phyloP scores from a whole-genome alignment of 2,888 invertebrate genomes.

The Chrysolina americana region DNA sequence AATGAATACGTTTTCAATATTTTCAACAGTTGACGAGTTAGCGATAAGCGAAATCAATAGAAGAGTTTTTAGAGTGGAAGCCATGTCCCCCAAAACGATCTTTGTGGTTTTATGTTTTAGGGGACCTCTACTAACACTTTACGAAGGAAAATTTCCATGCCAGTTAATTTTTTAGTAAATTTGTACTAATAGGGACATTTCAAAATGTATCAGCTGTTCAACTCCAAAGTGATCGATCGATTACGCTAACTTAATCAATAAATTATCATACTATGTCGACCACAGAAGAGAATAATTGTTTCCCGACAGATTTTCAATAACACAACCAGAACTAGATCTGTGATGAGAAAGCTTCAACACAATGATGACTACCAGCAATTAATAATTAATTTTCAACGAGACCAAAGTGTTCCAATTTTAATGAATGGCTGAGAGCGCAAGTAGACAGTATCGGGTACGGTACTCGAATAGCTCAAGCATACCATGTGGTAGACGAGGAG shows the following conservation, averaged over 20 bases:
- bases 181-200: no score
- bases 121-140: no score
- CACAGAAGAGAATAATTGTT: neutral
- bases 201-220: no score
- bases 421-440: slow-evolving; percentile 41
- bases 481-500: slow-evolving; percentile 36
- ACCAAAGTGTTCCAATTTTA: slow-evolving; percentile 39
- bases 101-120: no score
- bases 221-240: no score
- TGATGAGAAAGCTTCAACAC: slow-evolving; percentile 24
- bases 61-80: no score
- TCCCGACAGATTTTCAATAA: neutral
- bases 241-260: neutral
- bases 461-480: slow-evolving; percentile 36
- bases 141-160: no score
- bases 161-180: no score
- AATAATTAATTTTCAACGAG: slow-evolving; percentile 36
- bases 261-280: neutral
- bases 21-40: no score
- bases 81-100: no score
- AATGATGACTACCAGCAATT: slow-evolving; percentile 15
- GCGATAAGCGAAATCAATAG: no score
- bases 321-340: slow-evolving; percentile 11
- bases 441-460: slow-evolving; percentile 37
- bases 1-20: no score